These are phyloP conservation scores for Peromyscus nudipes DNA, from an alignment of 2,797 vertebrate genomes.

Conservation along the genomic window DNA sequence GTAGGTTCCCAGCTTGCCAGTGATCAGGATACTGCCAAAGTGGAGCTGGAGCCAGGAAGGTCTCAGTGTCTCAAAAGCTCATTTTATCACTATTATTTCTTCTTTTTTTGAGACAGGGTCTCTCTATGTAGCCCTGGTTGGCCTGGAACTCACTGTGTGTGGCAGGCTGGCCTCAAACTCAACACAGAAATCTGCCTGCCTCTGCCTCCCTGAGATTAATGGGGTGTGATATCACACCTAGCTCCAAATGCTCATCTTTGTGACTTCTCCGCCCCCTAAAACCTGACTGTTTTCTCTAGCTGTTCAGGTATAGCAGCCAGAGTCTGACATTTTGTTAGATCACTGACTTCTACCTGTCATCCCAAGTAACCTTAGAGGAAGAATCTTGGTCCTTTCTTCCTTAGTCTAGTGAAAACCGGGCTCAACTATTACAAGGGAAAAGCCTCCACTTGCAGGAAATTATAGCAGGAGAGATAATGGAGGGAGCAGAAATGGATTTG, in stretches of 20 bases:
- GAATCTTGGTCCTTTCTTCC: neutral
- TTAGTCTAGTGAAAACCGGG: neutral
- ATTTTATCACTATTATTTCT: neutral
- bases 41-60: neutral
- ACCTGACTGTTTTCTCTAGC: neutral
- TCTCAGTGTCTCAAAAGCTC: neutral
- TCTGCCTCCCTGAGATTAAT: neutral
- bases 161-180: neutral
- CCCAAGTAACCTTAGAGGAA: neutral
- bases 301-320: neutral
- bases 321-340: neutral
- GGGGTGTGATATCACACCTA: too few relatives aligned
- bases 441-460: neutral
- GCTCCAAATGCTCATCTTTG: neutral
- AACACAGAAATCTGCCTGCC: neutral
- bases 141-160: neutral
- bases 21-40: neutral
- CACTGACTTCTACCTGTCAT: neutral
- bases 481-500: neutral
- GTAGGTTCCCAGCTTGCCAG: neutral
- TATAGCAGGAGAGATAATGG: neutral
- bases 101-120: neutral
- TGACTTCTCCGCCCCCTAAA: neutral
- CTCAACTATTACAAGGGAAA: neutral
- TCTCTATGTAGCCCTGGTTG: neutral